Evolutionary conservation across 2,797 vertebrate species (phyloP).

Genomic region (Synanceia verrucosa): DNA sequence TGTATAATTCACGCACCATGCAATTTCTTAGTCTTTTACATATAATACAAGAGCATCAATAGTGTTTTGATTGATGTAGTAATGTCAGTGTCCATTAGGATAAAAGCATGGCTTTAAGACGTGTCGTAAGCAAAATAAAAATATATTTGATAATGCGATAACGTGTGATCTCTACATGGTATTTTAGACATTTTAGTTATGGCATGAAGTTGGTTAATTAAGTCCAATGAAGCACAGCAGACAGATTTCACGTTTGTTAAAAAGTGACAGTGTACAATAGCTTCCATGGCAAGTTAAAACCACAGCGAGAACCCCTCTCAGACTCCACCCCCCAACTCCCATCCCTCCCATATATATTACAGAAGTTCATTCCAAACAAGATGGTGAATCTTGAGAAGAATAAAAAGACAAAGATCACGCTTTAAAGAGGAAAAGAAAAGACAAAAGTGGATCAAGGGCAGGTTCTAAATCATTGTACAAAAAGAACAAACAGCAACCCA

Average conservation of each 20-base stretch:
- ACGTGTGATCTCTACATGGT: slow-evolving; percentile 52
- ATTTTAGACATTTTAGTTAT: slow-evolving; percentile 61
- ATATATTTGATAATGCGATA: slow-evolving; percentile 60
- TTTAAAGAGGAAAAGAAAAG: slow-evolving; percentile 51
- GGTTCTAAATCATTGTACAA: slow-evolving; percentile 78
- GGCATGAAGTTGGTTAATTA: slow-evolving; percentile 61
- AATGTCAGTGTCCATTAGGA: slow-evolving; percentile 68
- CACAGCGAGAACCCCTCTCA: slow-evolving; percentile 65
- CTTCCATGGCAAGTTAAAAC: slow-evolving; percentile 75
- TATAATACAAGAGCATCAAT: slow-evolving; percentile 83
- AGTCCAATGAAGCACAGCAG: slow-evolving; percentile 71
- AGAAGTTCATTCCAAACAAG: slow-evolving; percentile 76
- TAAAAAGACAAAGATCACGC: slow-evolving; percentile 70
- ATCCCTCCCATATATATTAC: slow-evolving; percentile 64
- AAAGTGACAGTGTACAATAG: slow-evolving; percentile 86
- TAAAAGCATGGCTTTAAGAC: slow-evolving; percentile 66
- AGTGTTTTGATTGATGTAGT: slow-evolving; percentile 69
- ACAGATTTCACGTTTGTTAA: slow-evolving; percentile 78
- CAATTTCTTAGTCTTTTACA: slow-evolving; percentile 84
- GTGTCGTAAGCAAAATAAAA: slow-evolving; percentile 70
- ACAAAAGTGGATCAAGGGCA: slow-evolving; percentile 57
- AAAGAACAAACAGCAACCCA: slow-evolving; percentile 85
- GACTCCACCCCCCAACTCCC: slow-evolving; percentile 36
- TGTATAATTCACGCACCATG: slow-evolving; percentile 85
- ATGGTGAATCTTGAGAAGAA: slow-evolving; percentile 68